Evolutionary conservation across 2,113 vertebrate species (phyloP).

Genomic region (Uropsilus gracilis): DNA sequence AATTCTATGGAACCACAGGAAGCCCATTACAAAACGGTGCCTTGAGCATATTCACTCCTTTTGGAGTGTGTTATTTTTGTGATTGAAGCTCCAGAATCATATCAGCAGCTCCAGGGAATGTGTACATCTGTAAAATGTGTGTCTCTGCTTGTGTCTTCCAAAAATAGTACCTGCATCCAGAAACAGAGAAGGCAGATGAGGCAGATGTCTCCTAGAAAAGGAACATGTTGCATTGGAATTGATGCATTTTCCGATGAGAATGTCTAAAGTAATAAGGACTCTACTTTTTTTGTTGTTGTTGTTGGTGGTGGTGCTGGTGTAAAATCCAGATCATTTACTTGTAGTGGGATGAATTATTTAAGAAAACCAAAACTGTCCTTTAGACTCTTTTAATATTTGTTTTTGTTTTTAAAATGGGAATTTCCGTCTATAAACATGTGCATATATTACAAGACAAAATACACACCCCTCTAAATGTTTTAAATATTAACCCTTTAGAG

Average conservation of each 20-base stretch:
- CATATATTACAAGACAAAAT: conserved; percentile 6
- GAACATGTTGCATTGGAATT: background rate
- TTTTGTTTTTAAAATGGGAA: background rate
- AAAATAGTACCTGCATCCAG: background rate
- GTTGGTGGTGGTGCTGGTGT: background rate
- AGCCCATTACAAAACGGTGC: background rate
- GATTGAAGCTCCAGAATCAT: background rate
- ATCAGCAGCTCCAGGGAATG: background rate
- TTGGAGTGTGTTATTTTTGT: background rate
- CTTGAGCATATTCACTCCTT: background rate
- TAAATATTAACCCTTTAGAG: conserved; percentile 32
- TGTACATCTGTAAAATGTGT: conserved; percentile 4
- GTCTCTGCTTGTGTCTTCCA: background rate
- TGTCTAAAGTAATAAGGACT: background rate
- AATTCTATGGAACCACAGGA: background rate
- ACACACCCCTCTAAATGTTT: conserved; percentile 43
- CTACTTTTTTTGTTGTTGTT: background rate
- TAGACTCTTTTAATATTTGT: conserved; percentile 59
- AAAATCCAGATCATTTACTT: conserved; percentile 4
- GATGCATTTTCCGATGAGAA: background rate
- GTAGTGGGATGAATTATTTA: conserved; percentile 53
- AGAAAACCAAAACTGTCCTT: background rate
- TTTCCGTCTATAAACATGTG: conserved; percentile 9
- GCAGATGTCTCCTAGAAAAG: background rate
- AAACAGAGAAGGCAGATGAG: background rate